Conservation (phyloP, 2,888 invertebrate genomes). For the Aphelenchoides bicaudatus region DNA sequence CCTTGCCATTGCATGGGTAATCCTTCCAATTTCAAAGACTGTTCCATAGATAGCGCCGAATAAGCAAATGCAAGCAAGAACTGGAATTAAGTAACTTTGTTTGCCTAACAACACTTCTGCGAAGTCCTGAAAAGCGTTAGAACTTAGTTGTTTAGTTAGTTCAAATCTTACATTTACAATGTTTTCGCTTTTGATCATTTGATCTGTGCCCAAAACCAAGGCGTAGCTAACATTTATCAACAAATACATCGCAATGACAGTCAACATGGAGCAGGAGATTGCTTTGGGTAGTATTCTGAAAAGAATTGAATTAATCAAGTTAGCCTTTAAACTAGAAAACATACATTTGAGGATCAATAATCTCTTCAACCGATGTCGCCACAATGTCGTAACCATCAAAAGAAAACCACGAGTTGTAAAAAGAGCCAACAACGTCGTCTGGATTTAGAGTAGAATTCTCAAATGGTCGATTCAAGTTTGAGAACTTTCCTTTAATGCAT, state of each 20-base stretch:
- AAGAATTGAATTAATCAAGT: background rate
- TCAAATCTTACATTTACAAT: background rate
- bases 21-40: background rate
- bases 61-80: background rate
- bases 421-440: background rate
- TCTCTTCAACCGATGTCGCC: background rate
- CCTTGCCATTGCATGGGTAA: background rate
- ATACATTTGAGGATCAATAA: background rate
- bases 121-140: background rate
- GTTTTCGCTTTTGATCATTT: background rate
- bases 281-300: background rate
- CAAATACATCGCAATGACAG: background rate
- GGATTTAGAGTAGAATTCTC: background rate
- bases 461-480: background rate
- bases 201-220: background rate
- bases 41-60: background rate
- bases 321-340: background rate
- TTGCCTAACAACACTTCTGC: background rate
- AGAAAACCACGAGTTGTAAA: background rate
- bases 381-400: slow-evolving; percentile 2
- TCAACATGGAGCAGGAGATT: background rate
- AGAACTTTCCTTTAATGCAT: background rate
- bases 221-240: background rate
- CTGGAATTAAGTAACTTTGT: slow-evolving; percentile 1
- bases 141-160: background rate